Evolutionary conservation across 2,797 vertebrate genomes (phyloP), one percentile per base, ranked within the genome.

Genomic region (Etheostoma perlongum): DNA sequence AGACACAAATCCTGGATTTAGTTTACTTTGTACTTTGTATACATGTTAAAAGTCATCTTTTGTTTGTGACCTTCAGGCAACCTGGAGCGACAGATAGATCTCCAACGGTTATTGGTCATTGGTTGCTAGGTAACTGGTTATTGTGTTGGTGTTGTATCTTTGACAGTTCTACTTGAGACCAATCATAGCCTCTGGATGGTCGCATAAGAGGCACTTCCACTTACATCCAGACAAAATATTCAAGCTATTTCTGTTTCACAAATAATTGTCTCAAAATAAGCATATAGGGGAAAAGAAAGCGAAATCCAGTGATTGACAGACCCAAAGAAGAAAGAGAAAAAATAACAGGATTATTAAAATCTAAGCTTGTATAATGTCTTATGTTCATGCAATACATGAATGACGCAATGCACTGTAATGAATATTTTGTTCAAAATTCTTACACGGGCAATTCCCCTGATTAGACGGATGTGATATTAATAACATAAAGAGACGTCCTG

Each of bases 61-160:
- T 47, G 27, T 63, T 59, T 68, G 27, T 21, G 23, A 54, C 72
- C 59, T 60, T 42, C 12, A 49, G 19, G 23, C 68, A 58, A 74
- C 55, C 66, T 47, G 55, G 19, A 74, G 66, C 54, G 30, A 18
- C 70, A 74, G 54, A 85, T 72, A 76, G 36, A 84, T 71, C 68
- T 77, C 57, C 72, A 71, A 79, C 82, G 82, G 67, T 66, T 80
- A 44, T 69, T 51, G 60, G 78, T 83, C 81, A 81, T 81, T 68
- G 81, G 90, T 93, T 93, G 90, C 89, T 87, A 90, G 81, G 90
- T 88, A 84, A 92, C 92, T 64, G 61, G 59, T 81, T 76, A 69
- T 72, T 71, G 60, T 81, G 63, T 61, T 69, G 36, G 52, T 79
- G 67, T 54, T 74, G 47, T 30, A 52, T 73, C 79, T 81, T 55